Evolutionary conservation across 2,113 vertebrate genomes (phyloP).

Genomic region (Petrocephalus zakoni): DNA sequence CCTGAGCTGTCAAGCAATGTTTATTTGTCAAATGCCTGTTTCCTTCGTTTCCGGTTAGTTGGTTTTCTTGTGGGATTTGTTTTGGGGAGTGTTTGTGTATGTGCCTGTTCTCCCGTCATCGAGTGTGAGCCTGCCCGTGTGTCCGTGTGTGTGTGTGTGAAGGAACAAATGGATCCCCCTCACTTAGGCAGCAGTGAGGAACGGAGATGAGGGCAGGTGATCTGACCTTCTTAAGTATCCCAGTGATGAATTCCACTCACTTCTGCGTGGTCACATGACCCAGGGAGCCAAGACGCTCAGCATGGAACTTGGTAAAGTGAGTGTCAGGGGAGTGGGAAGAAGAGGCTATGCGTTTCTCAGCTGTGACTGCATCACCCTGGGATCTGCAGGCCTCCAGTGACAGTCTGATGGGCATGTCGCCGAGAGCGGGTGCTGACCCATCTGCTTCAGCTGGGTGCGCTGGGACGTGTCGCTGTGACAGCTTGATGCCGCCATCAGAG

Average conservation of each 20-base stretch:
- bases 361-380: neutral
- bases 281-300: neutral
- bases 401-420: neutral
- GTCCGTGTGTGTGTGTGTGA: conserved; percentile 25
- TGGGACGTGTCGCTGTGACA: neutral
- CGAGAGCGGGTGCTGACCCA: neutral
- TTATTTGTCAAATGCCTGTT: conserved; percentile 26
- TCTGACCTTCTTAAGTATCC: neutral
- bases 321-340: neutral
- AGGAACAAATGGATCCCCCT: neutral
- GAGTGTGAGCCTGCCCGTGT: neutral
- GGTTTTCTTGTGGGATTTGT: neutral
- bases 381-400: neutral
- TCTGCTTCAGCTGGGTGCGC: neutral
- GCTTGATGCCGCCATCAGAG: neutral
- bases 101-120: neutral
- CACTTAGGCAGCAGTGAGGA: neutral
- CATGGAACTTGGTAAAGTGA: neutral
- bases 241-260: neutral
- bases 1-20: conserved; percentile 40
- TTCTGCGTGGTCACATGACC: neutral
- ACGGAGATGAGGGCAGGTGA: neutral
- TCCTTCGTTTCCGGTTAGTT: neutral
- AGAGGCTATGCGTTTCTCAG: neutral
- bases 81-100: neutral